Evolutionary conservation across 2,888 invertebrate genomes (phyloP), one percentile per base, ranked within the genome.

Genomic region (Leucozona laternaria): DNA sequence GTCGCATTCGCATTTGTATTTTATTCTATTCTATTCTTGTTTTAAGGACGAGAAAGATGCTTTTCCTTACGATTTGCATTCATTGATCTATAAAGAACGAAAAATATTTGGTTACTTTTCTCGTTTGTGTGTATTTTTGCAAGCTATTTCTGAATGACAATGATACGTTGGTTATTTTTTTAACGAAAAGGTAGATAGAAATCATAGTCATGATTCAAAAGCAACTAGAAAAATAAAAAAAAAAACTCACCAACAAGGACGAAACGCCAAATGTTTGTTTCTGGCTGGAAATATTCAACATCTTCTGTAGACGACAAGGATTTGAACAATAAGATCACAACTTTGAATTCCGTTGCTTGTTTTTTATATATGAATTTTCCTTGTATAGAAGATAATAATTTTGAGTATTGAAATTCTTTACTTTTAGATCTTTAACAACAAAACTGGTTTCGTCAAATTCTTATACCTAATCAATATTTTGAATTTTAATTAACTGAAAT

Each of bases 31-130:
- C 31, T 31, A 57, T 60, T 58, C 37, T 34, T 13, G 37, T 58
- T 58, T 37, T 25, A 25, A 58, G 37, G 4, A 15, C 7, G 40
- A 60, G 37, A 40, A 40, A 37, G 57, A 60, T 37, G 13, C 15
- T 58, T 58, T 58, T 37, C 37, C 37, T 58, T 40, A 60, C 8
- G 60, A 40, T 60, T 37, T 37, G 40, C 60, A 37, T 58, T 58
- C 58, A 58, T 60, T 60, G 60, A 60, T 60, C 58, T 34, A 58
- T 37, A 58, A 58, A 37, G 22, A 20, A 17, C 1, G 31, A 20
- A 37, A 58, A 22, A 22, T 58, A 58, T 60, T 60, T 40, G 37
- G 60, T 22, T 40, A 37, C 60, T 22, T 22, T 25, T 22, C 60
- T 22, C 34, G 4, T 15, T 53, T 0, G 1, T 13, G 10, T 60